These are phyloP conservation scores for Centrocercus urophasianus DNA, from an alignment of 2,113 vertebrate genomes.

Conservation along the genomic window DNA sequence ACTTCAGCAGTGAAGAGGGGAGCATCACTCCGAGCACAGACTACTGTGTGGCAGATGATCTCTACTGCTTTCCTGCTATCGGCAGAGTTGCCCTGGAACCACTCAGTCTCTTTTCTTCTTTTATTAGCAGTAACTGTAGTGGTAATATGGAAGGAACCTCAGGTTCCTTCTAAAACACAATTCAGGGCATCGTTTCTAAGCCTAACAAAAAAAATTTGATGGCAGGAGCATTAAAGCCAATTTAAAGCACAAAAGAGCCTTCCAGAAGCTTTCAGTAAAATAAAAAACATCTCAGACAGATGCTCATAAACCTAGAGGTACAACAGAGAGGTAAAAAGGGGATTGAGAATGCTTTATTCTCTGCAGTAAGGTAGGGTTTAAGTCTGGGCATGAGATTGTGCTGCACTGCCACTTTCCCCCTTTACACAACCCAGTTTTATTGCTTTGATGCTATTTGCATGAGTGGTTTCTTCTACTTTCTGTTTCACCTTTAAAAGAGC, in stretches of 20 bases:
- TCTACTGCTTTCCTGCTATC: background rate
- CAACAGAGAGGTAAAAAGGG: background rate
- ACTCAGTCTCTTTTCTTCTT: background rate
- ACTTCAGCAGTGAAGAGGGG: background rate
- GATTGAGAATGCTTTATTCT: background rate
- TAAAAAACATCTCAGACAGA: background rate
- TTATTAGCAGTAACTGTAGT: background rate
- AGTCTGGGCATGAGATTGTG: background rate
- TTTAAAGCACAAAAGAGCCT: background rate
- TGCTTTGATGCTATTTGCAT: background rate
- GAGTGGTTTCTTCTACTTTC: background rate
- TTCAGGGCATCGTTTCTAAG: background rate
- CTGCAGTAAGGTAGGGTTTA: background rate
- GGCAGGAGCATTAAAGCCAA: background rate
- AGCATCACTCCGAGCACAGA: background rate
- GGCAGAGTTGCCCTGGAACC: background rate
- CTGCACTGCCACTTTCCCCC: background rate
- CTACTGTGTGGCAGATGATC: background rate
- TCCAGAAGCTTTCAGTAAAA: background rate
- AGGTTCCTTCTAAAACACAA: fast-evolving
- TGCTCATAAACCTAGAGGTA: background rate
- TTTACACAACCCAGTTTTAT: background rate
- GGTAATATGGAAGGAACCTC: background rate
- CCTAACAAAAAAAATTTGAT: background rate
- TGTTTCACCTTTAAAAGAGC: background rate